Base-by-base conservation (phyloP, 1,140 invertebrate species). In the Dreissena polymorpha region DNA sequence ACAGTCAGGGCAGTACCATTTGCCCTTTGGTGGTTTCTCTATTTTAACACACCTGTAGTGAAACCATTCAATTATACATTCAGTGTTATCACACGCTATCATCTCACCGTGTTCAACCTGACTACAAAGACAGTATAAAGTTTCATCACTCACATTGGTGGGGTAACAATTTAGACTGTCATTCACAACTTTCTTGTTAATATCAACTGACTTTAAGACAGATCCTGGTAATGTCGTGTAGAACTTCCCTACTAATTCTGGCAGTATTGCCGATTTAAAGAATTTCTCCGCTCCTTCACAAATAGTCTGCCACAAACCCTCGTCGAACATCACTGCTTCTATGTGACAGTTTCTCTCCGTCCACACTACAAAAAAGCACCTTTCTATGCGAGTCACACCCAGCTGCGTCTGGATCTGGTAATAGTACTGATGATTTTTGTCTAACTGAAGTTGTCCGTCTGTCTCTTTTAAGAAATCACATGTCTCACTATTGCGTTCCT, bases 1-100 rank as follows among this genome's bases (percentile, higher is more conserved):
- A 29, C 76, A 79, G 14, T 79, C 76, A 0, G 67, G 67, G 69
- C 76, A 79, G 25, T 65, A 18, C 76, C 76, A 79, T 27, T 79
- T 79, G 18, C 76, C 67, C 25, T 53, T 55, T 70, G 65, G 76
- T n/a, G 16, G 23, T 27, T 39, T 69, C 14, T 63, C 21, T 10
- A 69, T 55, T 23, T 70, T 70, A 25, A 79, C 67, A 79, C 76
- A 79, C 25, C 39, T 27, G 39, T 69, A 79, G n/a, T 79, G 65
- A 27, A 79, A 79, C 76, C 76, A 79, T n/a, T 69, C 64, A 55
- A 50, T 78, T 13, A 16, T 25, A 57, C 67, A 79, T 16, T 68
- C 50, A 23, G 51, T 14, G 57, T 63, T 70, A 51, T 70, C 76
- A 57, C 67, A 79, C 12, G 14, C 53, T 0, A 79, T 79, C 76